Percentiles rank a stretch among this genome's conserved stretches.
Evolutionary conservation across 1,140 invertebrate species (phyloP).

Genomic region (Macrosteles quadrilineatus): DNA sequence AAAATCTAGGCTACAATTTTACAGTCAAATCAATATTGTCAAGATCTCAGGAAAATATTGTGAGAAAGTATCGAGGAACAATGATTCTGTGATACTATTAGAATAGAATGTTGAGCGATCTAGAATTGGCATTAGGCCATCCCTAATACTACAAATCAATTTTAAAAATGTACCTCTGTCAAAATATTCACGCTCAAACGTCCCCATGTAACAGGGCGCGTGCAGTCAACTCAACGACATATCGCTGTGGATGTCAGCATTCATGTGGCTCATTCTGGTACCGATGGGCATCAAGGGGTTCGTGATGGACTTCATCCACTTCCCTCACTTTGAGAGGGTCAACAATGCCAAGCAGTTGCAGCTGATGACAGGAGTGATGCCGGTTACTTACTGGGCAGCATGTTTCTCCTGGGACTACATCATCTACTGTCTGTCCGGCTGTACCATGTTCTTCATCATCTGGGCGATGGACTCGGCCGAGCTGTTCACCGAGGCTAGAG

Average conservation of each 20-base stretch:
- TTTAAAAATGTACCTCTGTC: no score
- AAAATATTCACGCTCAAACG: no score
- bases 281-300: constrained; percentile 19
- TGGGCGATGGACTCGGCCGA: background rate
- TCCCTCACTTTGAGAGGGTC: constrained; percentile 51
- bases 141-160: no score
- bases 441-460: constrained; percentile 36
- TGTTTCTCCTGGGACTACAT: constrained; percentile 62
- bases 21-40: no score
- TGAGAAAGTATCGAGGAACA: no score
- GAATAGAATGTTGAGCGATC: no score
- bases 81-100: no score
- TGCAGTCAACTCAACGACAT: constrained; percentile 14
- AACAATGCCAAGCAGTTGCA: constrained; percentile 67
- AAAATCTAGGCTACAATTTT: no score
- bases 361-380: constrained; percentile 64
- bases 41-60: no score
- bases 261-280: background rate
- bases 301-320: constrained; percentile 11
- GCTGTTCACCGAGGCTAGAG: background rate
- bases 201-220: no score
- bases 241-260: background rate
- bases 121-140: no score
- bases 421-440: constrained; percentile 45
- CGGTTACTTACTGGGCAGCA: constrained; percentile 60